A percentile compares a stretch with the other conserved stretches of the same genome.
Conservation (phyloP, 92 coral and sea anemone genomes). For the Epizoanthus fatuus region DNA sequence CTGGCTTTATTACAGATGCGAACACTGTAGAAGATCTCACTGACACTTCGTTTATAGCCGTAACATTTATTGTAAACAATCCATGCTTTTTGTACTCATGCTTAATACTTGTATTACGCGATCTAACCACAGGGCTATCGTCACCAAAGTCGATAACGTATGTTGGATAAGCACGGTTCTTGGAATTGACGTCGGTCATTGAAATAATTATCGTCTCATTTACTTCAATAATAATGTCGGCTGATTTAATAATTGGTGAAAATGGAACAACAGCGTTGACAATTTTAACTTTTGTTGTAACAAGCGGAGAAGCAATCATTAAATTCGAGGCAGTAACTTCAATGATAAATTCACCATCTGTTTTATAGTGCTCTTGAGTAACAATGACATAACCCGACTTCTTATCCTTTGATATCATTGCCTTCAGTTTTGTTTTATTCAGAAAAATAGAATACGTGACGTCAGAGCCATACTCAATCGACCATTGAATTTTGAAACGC, state of each 20-base stretch:
- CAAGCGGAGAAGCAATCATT: conserved; percentile 29
- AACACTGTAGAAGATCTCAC: conserved; percentile 8
- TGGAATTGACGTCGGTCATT: conserved; percentile 42
- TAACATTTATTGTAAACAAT: conserved; percentile 55
- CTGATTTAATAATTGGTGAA: conserved; percentile 17
- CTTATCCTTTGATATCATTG: conserved; percentile 49
- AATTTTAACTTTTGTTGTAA: conserved; percentile 25
- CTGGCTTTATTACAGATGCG: conserved; percentile 54
- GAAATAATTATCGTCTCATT: conserved; percentile 59
- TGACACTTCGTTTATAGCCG: conserved; percentile 68
- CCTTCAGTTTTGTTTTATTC: neutral
- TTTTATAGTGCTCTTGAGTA: conserved; percentile 52
- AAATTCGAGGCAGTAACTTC: conserved; percentile 66
- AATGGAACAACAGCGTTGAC: conserved; percentile 55
- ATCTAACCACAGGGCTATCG: conserved; percentile 48
- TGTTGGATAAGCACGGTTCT: conserved; percentile 34
- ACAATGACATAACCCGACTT: conserved; percentile 47
- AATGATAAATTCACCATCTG: conserved; percentile 60
- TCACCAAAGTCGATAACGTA: conserved; percentile 69
- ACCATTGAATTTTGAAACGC: conserved; percentile 56
- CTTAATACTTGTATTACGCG: conserved; percentile 38
- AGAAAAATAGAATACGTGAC: conserved; percentile 28
- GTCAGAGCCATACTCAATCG: conserved; percentile 54
- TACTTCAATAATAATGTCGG: conserved; percentile 44
- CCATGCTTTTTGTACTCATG: conserved; percentile 44